Base-by-base conservation (phyloP, 2,113 vertebrate genomes). In the Uropsilus gracilis region DNA sequence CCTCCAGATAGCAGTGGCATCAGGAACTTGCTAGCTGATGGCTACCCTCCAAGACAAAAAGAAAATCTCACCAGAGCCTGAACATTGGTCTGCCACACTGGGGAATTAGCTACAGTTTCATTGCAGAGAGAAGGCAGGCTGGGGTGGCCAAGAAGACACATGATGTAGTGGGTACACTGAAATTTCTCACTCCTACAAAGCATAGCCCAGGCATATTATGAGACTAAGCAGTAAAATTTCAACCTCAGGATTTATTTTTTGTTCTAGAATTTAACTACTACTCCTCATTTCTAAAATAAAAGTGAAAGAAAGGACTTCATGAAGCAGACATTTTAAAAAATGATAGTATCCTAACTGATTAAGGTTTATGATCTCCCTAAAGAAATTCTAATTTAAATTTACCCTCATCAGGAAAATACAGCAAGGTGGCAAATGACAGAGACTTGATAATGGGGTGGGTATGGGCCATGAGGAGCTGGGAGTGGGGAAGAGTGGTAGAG, bases 211-310 rank as follows among this genome's bases (percentile, higher is more conserved):
- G 18, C 24, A 53, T 3, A 53, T 22, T 6, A 48, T 5, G 39
- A 22, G 37, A 76, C 37, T 72, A 39, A 66, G 75, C 1, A 48
- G 59, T 20, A 77, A 71, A 50, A 85, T 66, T 11, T 77, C n/a
- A 71, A 63, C 14, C 2, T 4, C 11, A 84, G 2, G 22, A 73
- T n/a, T 32, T 53, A 73, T n/a, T 32, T 53, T 86, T 85, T 86
- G 17, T 73, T n/a, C n/a, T n/a, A n/a, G 26, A 82, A 68, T 87
- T 84, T 77, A 91, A 78, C 44, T 34, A 82, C 20, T 85, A 16
- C 37, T 55, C 6, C 17, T 8, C 86, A 39, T 53, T 64, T 95
- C 87, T 87, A 92, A 96, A 95, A 87, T 71, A 72, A 89, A 95
- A 76, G 3, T 30, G 11, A 20, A 20, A 53, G 57, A 92, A 93